A percentile compares a stretch with the other conserved stretches of the same genome.
These are phyloP conservation scores for Amaurobius ferox DNA, from an alignment of 2,888 invertebrate species.

Conservation along the genomic window DNA sequence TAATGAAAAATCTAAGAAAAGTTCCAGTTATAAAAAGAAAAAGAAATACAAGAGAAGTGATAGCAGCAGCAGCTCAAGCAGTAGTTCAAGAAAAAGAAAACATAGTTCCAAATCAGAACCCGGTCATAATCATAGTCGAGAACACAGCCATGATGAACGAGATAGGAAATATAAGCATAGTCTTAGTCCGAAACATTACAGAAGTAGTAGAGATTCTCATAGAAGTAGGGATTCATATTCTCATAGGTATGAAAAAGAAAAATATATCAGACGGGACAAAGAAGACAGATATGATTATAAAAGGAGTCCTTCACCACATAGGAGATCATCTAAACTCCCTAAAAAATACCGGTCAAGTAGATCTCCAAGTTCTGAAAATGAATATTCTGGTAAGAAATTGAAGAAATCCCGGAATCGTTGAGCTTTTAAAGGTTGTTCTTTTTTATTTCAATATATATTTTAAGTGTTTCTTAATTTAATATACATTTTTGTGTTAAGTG, in stretches of 20 bases:
- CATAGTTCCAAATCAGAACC: constrained; percentile 34
- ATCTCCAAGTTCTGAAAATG: constrained; percentile 62
- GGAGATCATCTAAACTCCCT: constrained; percentile 37
- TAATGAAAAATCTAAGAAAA: constrained; percentile 24
- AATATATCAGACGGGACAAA: constrained; percentile 27
- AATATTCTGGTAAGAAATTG: constrained; percentile 49
- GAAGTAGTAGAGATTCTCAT: constrained; percentile 17
- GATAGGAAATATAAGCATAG: constrained; percentile 36
- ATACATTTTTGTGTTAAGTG: no score
- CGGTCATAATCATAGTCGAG: constrained; percentile 47
- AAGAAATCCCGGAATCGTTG: constrained; percentile 61
- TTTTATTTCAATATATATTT: no score
- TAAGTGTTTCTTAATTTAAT: no score
- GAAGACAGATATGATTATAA: constrained; percentile 35
- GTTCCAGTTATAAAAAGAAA: constrained; percentile 54
- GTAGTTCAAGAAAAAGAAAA: constrained; percentile 22
- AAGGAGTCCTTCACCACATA: constrained; percentile 35
- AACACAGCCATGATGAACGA: constrained; percentile 41
- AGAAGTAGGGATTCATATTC: constrained; percentile 30
- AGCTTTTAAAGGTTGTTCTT: constrained; percentile 42
- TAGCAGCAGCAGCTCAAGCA: constrained; percentile 51
- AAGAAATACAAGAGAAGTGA: constrained; percentile 54
- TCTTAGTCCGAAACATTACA: constrained; percentile 2
- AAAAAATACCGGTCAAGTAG: constrained; percentile 58
- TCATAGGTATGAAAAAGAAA: constrained; percentile 31